A percentile compares a stretch with the other conserved stretches of the same genome.
Conservation (phyloP, 2,797 vertebrate genomes). For the Aplochiton taeniatus region DNA sequence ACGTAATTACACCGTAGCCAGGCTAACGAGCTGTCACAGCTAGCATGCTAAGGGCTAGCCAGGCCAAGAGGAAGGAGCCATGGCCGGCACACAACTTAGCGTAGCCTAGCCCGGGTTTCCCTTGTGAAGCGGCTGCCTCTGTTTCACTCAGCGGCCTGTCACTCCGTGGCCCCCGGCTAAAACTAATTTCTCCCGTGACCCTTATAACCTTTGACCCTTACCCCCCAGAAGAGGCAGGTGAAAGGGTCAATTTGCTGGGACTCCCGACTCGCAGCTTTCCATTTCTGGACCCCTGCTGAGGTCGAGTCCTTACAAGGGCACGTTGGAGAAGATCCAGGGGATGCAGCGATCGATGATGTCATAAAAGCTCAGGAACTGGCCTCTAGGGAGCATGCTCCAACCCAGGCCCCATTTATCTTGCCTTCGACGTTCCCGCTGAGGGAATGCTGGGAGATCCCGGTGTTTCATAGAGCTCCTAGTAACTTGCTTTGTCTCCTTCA, state of each 20-base stretch:
- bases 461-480: slow-evolving; percentile 21
- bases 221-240: slow-evolving; percentile 46
- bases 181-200: slow-evolving; percentile 61
- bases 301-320: slow-evolving; percentile 40
- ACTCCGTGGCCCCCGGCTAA: slow-evolving; percentile 51
- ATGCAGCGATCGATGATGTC: slow-evolving; percentile 16
- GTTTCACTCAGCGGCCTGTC: slow-evolving; percentile 36
- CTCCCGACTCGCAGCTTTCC: slow-evolving; percentile 45
- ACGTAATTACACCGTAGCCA: slow-evolving; percentile 72
- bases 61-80: slow-evolving; percentile 24
- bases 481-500: slow-evolving; percentile 33
- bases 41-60: background rate
- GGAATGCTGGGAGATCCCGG: slow-evolving; percentile 22
- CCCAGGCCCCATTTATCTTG: background rate
- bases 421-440: slow-evolving; percentile 22
- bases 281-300: slow-evolving; percentile 44
- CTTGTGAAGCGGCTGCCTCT: slow-evolving; percentile 42
- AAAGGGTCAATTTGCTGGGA: slow-evolving; percentile 46
- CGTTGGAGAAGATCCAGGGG: background rate
- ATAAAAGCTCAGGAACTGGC: slow-evolving; percentile 23
- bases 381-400: background rate
- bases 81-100: slow-evolving; percentile 9
- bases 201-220: slow-evolving; percentile 60
- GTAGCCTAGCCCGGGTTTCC: slow-evolving; percentile 59
- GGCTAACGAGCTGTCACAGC: slow-evolving; percentile 33